A percentile compares a stretch with the other conserved stretches of the same genome.
Conservation (phyloP, 2,888 invertebrate species). For the Idaea biselata region DNA sequence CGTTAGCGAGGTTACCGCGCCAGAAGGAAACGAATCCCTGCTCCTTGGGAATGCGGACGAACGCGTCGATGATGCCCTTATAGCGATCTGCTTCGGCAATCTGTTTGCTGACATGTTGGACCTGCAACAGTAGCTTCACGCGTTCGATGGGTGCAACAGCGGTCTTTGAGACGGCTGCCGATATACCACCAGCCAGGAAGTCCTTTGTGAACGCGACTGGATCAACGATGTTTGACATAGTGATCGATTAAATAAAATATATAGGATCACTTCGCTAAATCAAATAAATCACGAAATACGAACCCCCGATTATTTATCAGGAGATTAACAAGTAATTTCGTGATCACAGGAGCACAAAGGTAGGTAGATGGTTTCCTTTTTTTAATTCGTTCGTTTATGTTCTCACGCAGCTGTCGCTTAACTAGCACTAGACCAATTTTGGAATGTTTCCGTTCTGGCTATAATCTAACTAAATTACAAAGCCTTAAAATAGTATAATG, state of each 20-base stretch:
- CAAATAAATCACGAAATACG: constrained; percentile 73
- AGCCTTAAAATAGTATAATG: neutral
- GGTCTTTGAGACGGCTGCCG: constrained; percentile 97
- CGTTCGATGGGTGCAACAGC: constrained; percentile 98
- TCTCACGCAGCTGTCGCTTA: constrained; percentile 63
- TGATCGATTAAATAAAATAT: constrained; percentile 53
- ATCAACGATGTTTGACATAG: constrained; percentile 83
- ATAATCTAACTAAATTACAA: neutral
- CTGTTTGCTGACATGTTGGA: constrained; percentile 97
- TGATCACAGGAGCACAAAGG: constrained; percentile 78
- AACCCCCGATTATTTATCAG: constrained; percentile 74
- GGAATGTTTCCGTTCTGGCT: neutral
- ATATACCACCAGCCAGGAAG: constrained; percentile 95
- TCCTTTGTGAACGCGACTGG: constrained; percentile 94
- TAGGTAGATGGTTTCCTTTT: no score
- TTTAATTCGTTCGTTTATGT: constrained; percentile 81
- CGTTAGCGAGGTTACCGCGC: constrained; percentile 98
- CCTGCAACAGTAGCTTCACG: constrained; percentile 96
- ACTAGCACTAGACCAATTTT: neutral
- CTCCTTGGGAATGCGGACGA: constrained; percentile 94
- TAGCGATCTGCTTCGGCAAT: constrained; percentile 93
- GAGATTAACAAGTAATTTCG: constrained; percentile 75
- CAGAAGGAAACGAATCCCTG: constrained; percentile 93
- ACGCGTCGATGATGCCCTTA: constrained; percentile 94
- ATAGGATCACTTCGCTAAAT: constrained; percentile 64